Evolutionary conservation across 2,797 vertebrate genomes (phyloP), one percentile per base, ranked within the genome.

Genomic region (Huso huso): DNA sequence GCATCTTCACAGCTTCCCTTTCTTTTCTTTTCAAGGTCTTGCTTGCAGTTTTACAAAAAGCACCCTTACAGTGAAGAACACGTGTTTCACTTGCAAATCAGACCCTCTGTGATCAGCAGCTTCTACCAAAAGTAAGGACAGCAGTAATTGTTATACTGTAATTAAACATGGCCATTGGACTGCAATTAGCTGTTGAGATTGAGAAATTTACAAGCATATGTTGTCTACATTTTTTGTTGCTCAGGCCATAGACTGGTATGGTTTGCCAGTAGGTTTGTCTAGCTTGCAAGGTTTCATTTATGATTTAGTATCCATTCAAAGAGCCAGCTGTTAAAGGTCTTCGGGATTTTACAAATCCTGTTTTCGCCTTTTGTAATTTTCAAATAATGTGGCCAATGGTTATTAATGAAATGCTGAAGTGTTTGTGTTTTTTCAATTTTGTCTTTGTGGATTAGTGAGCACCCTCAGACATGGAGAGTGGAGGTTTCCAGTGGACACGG

Each of bases 41-140:
- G 95, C 83, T 83, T 97, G 80, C 93, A 92, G 69, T 93, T 95
- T 75, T 99, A 98, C 72, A 94, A 91, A 78, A 89, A 91, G 55
- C 86, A 90, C 50, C 85, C 92, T 57, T 87, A 94, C 66, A 82
- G 96, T 68, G 94, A 97, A 73, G 88, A 92, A 55, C 92, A 94
- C 0, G 75, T 88, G 72, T 99, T 99, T 75, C 91, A 94, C 52
- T 83, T 97, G 74, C 93, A 92, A 6, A 82, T 98, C 76, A 91
- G 91, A 80, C 90, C 93, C 10, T 81, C 84, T 12, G 79, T 93
- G 62, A 84, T 97, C 75, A 92, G 89, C 79, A 88, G 89, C 61
- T 92, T 97, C 70, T 97, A 90, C 77, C 90, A 97, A 74, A 92
- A 89, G 97, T 99, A 88, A 85, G 84, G 72, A 10, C 2, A 61